These are phyloP conservation scores for Latheticus oryzae DNA, from an alignment of 2,888 invertebrate species.

Conservation along the genomic window DNA sequence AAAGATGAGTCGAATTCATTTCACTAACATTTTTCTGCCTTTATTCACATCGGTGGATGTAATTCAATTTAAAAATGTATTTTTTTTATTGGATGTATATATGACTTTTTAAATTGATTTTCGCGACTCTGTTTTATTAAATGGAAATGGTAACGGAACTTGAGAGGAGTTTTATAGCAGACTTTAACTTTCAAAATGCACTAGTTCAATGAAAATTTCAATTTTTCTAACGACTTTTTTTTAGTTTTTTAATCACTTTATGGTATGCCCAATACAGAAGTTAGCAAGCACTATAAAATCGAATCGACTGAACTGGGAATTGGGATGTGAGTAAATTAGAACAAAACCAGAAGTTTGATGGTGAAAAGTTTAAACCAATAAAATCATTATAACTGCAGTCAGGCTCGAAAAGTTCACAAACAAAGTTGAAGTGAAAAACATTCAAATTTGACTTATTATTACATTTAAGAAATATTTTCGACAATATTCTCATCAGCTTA, in stretches of 20 bases:
- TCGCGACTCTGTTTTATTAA: conserved; percentile 19
- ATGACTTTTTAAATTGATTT: conserved; percentile 24
- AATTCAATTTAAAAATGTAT: conserved; percentile 14
- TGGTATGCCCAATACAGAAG: conserved; percentile 21
- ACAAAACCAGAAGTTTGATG: conserved; percentile 34
- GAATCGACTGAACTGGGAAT: conserved; percentile 21
- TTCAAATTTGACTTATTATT: conserved; percentile 4
- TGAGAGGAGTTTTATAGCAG: conserved; percentile 15
- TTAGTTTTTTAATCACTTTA: conserved; percentile 32
- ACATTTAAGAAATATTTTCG: conserved; percentile 9
- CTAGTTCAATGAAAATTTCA: conserved; percentile 9
- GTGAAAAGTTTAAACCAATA: conserved; percentile 36
- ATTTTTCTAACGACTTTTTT: conserved; percentile 14
- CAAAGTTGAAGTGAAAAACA: conserved; percentile 2
- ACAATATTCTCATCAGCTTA: conserved; percentile 8
- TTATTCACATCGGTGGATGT: neutral
- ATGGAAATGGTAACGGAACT: conserved; percentile 11
- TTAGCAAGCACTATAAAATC: conserved; percentile 34
- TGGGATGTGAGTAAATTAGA: conserved; percentile 38
- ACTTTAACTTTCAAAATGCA: conserved; percentile 13
- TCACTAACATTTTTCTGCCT: neutral
- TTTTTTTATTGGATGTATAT: conserved; percentile 11
- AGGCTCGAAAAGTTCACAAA: neutral
- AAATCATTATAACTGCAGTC: conserved; percentile 27
- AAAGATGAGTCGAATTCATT: no score